Evolutionary conservation across 2,113 vertebrate genomes (phyloP), one percentile per base, ranked within the genome.

Genomic region (Meles meles): DNA sequence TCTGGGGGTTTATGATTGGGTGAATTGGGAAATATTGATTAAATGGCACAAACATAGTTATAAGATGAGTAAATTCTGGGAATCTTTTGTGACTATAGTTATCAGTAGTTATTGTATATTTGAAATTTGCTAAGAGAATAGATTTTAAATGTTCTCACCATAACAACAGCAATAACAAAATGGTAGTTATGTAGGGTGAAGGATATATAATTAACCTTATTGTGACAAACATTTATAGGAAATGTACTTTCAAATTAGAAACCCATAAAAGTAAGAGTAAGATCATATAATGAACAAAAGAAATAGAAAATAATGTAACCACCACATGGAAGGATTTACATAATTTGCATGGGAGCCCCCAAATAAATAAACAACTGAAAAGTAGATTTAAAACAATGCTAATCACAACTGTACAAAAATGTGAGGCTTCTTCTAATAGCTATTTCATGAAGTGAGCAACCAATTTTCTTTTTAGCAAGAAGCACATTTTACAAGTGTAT

Each of bases 221-320:
- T 74, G 29, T 84, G 31, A 5, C 44, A 74, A 57, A 74, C 7
- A 92, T 61, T 83, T 83, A 31, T 47, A 25, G 57, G 84, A 95
- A 93, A 80, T 52, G 2, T 59, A 67, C 44, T 94, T 86, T 91
- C 44, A 63, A 81, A 74, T 83, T 92, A 92, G 47, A 81, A 79
- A 12, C 49, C 20, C 6, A 2, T 77, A 42, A 42, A 95, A 90
- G 39, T 44, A 69, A 90, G 85, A 67, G 27, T 55, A 76, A 77
- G 74, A 39, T 59, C 85, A 96, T 20, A 89, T 87, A 59, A 65
- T 31, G 77, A 87, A 65, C 37, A 67, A 83, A 94, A 74, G 20
- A 90, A 93, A 72, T 63, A 97, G 37, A 85, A 95, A 96, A 85
- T 37, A 92, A 89, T 9, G 4, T 49, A 85, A 80, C 49, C 14